phyloP scores from a whole-genome alignment of 1,140 invertebrate species.

The Macrobrachium rosenbergii region DNA sequence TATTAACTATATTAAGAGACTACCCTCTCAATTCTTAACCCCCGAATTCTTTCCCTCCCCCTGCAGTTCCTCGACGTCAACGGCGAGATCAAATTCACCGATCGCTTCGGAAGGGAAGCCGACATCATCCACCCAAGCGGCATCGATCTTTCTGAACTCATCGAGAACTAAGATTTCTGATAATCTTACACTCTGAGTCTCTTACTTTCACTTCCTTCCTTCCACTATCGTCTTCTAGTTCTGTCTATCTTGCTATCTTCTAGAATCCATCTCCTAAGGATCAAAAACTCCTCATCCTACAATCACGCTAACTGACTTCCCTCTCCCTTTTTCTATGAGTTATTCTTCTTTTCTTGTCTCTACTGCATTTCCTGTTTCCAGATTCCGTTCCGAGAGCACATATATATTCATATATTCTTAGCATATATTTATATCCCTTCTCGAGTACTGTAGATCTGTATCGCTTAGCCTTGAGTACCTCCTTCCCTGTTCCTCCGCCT shows the following conservation, averaged over 20 bases:
- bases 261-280: too few relatives aligned
- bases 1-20: neutral
- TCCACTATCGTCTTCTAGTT: neutral
- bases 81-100: conserved; percentile 49
- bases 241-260: too few relatives aligned
- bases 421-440: too few relatives aligned
- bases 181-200: too few relatives aligned
- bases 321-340: neutral
- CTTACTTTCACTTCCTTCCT: neutral
- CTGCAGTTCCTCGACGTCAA: conserved; percentile 50
- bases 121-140: conserved; percentile 49
- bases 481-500: too few relatives aligned
- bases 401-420: too few relatives aligned
- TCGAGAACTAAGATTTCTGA: conserved; percentile 7
- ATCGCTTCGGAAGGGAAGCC: conserved; percentile 58
- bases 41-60: neutral
- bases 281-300: too few relatives aligned
- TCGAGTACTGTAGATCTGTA: too few relatives aligned
- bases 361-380: too few relatives aligned
- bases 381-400: too few relatives aligned
- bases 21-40: neutral
- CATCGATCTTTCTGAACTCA: conserved; percentile 38
- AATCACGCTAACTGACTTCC: neutral
- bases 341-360: too few relatives aligned
- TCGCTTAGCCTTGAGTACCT: too few relatives aligned